Conservation (phyloP, 2,888 invertebrate genomes). For the Urechis unicinctus region DNA sequence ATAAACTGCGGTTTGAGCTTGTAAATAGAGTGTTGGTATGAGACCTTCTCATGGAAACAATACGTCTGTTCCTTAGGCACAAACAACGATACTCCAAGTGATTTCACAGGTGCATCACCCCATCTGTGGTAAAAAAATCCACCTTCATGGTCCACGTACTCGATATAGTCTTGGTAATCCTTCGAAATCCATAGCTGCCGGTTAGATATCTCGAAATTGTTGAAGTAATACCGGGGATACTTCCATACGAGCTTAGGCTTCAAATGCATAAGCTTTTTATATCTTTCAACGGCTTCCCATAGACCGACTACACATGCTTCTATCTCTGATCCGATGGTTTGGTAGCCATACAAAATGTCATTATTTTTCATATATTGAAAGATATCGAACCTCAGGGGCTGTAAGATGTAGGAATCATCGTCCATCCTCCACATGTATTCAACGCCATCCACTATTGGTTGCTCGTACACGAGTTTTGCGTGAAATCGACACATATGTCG, state of each 20-base stretch:
- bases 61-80: conserved; percentile 4
- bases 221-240: conserved; percentile 16
- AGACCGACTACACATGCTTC: conserved; percentile 11
- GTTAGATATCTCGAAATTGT: conserved; percentile 23
- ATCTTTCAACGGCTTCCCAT: conserved; percentile 17
- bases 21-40: not conserved
- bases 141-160: conserved; percentile 17
- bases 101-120: conserved; percentile 25
- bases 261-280: conserved; percentile 2
- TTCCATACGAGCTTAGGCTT: too few relatives aligned
- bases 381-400: conserved; percentile 18
- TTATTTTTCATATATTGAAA: conserved; percentile 16
- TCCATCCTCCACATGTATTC: conserved; percentile 25
- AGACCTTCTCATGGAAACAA: not conserved
- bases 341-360: conserved; percentile 18
- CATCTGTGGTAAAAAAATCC: conserved; percentile 23
- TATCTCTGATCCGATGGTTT: conserved; percentile 10
- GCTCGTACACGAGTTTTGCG: conserved; percentile 18
- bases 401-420: conserved; percentile 19
- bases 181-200: conserved; percentile 15
- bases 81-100: conserved; percentile 20
- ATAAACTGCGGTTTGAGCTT: not conserved
- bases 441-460: conserved; percentile 16
- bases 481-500: conserved; percentile 26
- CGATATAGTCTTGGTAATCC: conserved; percentile 15